These are phyloP conservation scores for honey bee (Apis mellifera) DNA, from an alignment of 1,140 invertebrate genomes.

Conservation along the genomic window DNA sequence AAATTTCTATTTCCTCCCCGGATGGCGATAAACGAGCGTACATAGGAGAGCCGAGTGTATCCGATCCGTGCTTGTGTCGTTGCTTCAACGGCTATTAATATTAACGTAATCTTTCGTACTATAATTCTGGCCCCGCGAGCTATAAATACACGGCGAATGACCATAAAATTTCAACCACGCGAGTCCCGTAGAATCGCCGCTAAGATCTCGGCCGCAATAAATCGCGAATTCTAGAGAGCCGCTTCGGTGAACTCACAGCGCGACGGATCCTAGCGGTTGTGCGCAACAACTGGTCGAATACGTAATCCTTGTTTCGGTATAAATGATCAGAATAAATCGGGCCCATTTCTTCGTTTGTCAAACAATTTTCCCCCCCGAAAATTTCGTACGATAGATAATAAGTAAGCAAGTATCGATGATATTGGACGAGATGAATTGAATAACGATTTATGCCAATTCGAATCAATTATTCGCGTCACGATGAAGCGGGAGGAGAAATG, in stretches of 20 bases:
- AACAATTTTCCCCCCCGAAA: neutral
- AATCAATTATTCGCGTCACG: too few species aligned
- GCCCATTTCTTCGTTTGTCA: neutral
- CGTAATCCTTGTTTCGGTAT: constrained; percentile 48
- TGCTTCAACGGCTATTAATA: constrained; percentile 37
- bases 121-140: constrained; percentile 37
- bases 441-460: too few species aligned
- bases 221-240: constrained; percentile 31
- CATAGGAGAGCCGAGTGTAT: neutral
- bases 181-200: constrained; percentile 21
- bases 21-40: neutral
- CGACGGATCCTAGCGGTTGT: constrained; percentile 4
- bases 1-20: neutral
- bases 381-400: too few species aligned
- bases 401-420: too few species aligned
- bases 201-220: constrained; percentile 35
- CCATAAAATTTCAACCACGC: constrained; percentile 49
- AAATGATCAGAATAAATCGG: constrained; percentile 37
- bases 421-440: too few species aligned
- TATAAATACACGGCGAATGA: constrained; percentile 47
- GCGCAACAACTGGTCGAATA: constrained; percentile 53
- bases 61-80: constrained; percentile 17
- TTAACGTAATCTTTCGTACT: constrained; percentile 47
- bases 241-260: constrained; percentile 7
- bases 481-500: too few species aligned